phyloP scores from a whole-genome alignment of 1,140 invertebrate genomes.

The Mycetomoellerius zeteki region DNA sequence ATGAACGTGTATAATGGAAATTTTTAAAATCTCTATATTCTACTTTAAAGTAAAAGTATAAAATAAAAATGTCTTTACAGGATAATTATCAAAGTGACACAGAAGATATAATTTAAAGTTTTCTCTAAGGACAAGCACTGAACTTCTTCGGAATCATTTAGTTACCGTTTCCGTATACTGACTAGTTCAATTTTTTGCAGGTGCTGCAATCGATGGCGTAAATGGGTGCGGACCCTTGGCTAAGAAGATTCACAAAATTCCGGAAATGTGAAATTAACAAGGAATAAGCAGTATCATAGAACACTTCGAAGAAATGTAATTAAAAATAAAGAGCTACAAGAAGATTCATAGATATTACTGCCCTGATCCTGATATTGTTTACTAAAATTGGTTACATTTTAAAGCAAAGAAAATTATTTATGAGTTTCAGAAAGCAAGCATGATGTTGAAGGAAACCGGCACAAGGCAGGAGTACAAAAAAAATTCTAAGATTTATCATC shows the following conservation, averaged over 20 bases:
- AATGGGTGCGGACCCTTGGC: neutral
- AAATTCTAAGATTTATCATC: neutral
- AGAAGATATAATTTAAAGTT: neutral
- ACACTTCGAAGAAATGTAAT: neutral
- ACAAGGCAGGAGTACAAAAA: neutral
- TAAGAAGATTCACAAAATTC: conserved; percentile 6
- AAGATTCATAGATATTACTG: neutral
- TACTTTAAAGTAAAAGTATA: neutral
- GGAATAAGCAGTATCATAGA: neutral
- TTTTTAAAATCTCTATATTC: conserved; percentile 8
- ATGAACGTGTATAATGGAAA: neutral
- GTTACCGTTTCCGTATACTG: conserved; percentile 68
- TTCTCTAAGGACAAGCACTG: neutral
- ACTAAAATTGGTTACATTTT: neutral
- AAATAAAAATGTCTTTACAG: conserved; percentile 11
- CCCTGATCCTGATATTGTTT: neutral
- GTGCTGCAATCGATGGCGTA: conserved; percentile 53
- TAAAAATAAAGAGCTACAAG: conserved; percentile 28
- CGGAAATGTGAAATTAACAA: neutral
- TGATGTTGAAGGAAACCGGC: neutral
- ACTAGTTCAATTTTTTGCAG: conserved; percentile 72
- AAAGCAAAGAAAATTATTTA: conserved; percentile 12
- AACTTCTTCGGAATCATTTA: neutral
- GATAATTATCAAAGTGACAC: neutral
- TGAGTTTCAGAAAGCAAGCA: conserved; percentile 24